These are phyloP conservation scores for Andrena flavipes DNA, from an alignment of 2,888 invertebrate species.

Conservation along the genomic window DNA sequence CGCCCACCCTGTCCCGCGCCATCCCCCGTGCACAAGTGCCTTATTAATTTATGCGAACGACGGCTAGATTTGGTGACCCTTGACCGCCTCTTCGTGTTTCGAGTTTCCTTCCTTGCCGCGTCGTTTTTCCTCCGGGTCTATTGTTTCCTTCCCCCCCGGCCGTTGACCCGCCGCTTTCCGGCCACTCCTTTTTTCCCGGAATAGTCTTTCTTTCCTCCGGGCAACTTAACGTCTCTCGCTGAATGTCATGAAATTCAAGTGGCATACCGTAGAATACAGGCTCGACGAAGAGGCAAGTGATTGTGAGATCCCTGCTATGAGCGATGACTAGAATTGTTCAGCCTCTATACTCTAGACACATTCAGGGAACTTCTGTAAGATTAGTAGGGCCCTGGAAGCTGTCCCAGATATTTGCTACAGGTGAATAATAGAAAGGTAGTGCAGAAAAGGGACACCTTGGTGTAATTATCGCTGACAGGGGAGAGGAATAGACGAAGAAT, in stretches of 20 bases:
- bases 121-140: not conserved
- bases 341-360: not conserved
- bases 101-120: constrained; percentile 11
- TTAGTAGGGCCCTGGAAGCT: not conserved
- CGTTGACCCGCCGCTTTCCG: not conserved
- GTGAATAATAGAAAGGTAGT: not conserved
- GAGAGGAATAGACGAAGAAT: not conserved
- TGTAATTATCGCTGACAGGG: constrained; percentile 18
- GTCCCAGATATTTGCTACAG: not conserved
- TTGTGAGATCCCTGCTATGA: not conserved
- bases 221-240: not conserved
- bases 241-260: constrained; percentile 15
- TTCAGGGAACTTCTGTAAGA: too few relatives aligned
- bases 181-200: not conserved
- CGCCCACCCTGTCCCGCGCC: not conserved
- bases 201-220: not conserved
- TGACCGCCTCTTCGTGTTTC: constrained; percentile 24
- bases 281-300: not conserved
- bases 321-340: not conserved
- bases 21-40: constrained; percentile 29
- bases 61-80: constrained; percentile 34
- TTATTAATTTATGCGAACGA: constrained; percentile 72
- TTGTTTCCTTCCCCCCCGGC: not conserved
- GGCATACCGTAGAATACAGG: not conserved
- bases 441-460: not conserved